Percentiles rank a stretch among this genome's conserved stretches.
Evolutionary conservation across 2,113 vertebrate species (phyloP).

Genomic region (Thryonomys swinderianus): DNA sequence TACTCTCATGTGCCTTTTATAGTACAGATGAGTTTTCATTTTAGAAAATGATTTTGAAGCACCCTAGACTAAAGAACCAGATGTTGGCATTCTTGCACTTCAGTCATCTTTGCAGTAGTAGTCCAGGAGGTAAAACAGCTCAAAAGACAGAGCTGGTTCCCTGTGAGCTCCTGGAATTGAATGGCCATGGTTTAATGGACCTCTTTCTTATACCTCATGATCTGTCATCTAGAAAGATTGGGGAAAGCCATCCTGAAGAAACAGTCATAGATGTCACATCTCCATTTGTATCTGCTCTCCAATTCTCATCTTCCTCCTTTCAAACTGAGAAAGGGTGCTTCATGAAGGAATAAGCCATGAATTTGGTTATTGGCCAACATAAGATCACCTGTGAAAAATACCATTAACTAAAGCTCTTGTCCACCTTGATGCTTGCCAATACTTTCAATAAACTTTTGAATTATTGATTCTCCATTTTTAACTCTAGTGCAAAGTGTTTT

Average conservation of each 20-base stretch:
- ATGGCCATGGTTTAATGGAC: conserved; percentile 18
- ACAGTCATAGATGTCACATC: background rate
- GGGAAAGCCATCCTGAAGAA: conserved; percentile 29
- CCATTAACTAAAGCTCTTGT: background rate
- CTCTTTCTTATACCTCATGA: conserved; percentile 1
- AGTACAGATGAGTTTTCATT: background rate
- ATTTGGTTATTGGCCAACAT: background rate
- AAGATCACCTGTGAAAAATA: background rate
- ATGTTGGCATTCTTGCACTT: background rate
- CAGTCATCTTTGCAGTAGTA: conserved; percentile 15
- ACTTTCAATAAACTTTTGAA: background rate
- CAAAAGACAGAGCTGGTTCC: background rate
- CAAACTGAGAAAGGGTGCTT: background rate
- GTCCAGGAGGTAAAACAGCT: background rate
- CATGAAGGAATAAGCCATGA: background rate
- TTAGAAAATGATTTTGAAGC: conserved; percentile 13
- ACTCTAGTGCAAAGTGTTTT: background rate
- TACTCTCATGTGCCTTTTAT: background rate
- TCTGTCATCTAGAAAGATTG: background rate
- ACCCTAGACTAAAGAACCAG: background rate
- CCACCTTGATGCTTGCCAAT: background rate
- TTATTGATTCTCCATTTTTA: background rate
- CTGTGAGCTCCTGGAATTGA: background rate
- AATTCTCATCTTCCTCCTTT: conserved; percentile 5
- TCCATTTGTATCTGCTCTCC: conserved; percentile 9